phyloP scores from a whole-genome alignment of 2,797 vertebrate species.

The Tenualosa ilisha region DNA sequence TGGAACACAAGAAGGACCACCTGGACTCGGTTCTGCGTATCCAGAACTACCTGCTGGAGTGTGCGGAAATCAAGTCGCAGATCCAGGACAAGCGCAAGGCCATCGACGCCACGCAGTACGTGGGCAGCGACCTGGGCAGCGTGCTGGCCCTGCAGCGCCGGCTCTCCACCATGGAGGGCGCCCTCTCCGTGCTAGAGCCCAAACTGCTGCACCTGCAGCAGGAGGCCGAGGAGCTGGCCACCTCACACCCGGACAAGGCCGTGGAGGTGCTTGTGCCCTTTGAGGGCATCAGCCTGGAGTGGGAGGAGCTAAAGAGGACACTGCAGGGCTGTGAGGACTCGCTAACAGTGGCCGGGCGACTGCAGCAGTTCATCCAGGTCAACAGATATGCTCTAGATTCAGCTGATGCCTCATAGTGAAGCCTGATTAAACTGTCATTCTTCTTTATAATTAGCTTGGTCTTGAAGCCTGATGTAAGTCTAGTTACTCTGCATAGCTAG shows the following conservation, averaged over 20 bases:
- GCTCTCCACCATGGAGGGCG: constrained; percentile 89
- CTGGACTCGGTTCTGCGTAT: constrained; percentile 83
- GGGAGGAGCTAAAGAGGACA: constrained; percentile 84
- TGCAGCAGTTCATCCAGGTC: constrained; percentile 88
- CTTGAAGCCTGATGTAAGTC: too few relatives aligned
- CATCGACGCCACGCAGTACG: constrained; percentile 84
- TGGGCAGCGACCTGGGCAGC: constrained; percentile 81
- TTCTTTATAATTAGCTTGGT: too few relatives aligned
- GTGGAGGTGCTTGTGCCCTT: constrained; percentile 86
- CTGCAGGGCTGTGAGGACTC: constrained; percentile 91
- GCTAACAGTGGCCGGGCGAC: constrained; percentile 79
- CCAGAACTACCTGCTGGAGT: constrained; percentile 94
- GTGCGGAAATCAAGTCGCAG: constrained; percentile 86
- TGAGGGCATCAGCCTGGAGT: constrained; percentile 85
- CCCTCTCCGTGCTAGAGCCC: constrained; percentile 86
- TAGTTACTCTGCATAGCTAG: too few relatives aligned
- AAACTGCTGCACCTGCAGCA: constrained; percentile 84
- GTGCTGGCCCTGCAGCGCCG: constrained; percentile 85
- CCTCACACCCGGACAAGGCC: constrained; percentile 73
- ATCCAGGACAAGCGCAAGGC: constrained; percentile 89
- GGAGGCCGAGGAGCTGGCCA: constrained; percentile 84
- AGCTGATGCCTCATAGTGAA: too few relatives aligned
- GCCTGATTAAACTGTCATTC: too few relatives aligned
- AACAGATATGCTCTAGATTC: neutral
- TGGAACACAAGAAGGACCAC: constrained; percentile 86